These are phyloP conservation scores for Daboia siamensis DNA, from an alignment of 2,113 vertebrate genomes.

Conservation along the genomic window DNA sequence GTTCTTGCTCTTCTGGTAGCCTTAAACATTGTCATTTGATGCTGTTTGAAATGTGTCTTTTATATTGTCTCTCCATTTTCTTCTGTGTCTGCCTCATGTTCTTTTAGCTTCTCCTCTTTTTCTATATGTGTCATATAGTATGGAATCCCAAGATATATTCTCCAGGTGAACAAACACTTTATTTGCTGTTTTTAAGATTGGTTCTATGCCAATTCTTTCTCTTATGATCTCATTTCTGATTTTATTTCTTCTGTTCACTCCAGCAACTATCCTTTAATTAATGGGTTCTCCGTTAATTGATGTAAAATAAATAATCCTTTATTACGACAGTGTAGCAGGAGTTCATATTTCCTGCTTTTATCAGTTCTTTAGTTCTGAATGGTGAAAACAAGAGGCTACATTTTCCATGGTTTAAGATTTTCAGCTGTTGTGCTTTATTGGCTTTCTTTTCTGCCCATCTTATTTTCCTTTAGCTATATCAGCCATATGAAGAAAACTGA, in stretches of 20 bases:
- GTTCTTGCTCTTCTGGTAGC: background rate
- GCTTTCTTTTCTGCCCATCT: background rate
- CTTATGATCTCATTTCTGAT: background rate
- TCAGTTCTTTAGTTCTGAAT: background rate
- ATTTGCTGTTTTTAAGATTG: background rate
- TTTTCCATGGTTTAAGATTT: background rate
- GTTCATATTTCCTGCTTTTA: too few relatives aligned
- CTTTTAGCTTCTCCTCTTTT: background rate
- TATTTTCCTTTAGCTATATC: background rate
- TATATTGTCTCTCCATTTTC: background rate
- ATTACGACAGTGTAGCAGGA: background rate
- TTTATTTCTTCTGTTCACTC: background rate
- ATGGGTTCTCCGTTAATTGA: background rate
- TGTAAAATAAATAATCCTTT: background rate
- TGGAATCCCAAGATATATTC: background rate
- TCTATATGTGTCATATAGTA: background rate
- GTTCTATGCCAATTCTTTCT: background rate
- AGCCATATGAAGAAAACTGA: background rate
- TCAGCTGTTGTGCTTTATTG: accelerated
- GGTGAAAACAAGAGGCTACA: background rate
- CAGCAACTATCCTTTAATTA: background rate
- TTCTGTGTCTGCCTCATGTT: background rate
- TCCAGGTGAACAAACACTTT: background rate
- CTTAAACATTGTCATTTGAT: background rate
- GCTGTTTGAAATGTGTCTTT: background rate